Conservation (phyloP, 2,113 vertebrate species). For the Callionymus lyra region DNA sequence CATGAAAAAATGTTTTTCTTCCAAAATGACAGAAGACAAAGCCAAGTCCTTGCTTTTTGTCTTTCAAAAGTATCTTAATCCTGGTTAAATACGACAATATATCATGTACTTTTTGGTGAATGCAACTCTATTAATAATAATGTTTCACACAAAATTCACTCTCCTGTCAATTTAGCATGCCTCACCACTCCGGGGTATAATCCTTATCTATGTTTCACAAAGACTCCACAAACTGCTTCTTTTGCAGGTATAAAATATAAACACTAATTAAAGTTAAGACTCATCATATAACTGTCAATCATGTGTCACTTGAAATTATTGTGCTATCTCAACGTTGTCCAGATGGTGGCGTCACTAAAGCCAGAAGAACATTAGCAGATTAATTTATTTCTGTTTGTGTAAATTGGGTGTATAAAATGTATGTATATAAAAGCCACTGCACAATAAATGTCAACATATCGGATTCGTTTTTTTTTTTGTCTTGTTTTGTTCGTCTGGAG, state of each 20-base stretch:
- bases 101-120: no score
- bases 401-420: constrained; percentile 66
- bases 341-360: constrained; percentile 39
- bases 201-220: neutral
- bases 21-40: no score
- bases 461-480: constrained; percentile 20
- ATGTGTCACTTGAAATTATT: constrained; percentile 41
- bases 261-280: constrained; percentile 36
- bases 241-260: constrained; percentile 23
- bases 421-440: constrained; percentile 69
- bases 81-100: no score
- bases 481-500: constrained; percentile 8
- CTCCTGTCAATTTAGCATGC: no score
- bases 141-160: no score
- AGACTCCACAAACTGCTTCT: constrained; percentile 24
- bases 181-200: no score
- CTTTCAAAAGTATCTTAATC: no score
- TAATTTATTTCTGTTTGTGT: constrained; percentile 66
- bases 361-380: constrained; percentile 47
- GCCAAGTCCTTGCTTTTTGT: no score
- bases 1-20: no score
- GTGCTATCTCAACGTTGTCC: constrained; percentile 27
- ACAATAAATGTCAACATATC: constrained; percentile 69
- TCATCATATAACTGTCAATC: constrained; percentile 39
- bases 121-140: no score